Conservation (phyloP, 2,888 invertebrate species). For the Conomelus anceps region DNA sequence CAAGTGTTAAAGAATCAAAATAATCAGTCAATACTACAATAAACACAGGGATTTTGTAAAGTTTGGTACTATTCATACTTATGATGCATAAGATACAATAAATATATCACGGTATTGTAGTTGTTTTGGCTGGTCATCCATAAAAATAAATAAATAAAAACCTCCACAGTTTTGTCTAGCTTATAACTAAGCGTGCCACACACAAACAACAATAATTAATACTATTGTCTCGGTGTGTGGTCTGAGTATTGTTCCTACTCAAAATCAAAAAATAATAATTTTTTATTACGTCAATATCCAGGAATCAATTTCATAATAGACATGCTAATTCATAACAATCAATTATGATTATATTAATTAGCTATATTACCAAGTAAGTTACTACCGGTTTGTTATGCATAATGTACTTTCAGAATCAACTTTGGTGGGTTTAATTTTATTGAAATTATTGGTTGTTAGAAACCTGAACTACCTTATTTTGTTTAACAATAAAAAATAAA, state of each 20-base stretch:
- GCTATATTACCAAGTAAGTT: background rate
- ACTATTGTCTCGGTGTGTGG: background rate
- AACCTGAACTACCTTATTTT: background rate
- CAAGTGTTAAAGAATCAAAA: too few species aligned
- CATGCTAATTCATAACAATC: background rate
- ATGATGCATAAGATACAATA: too few species aligned
- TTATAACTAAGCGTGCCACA: background rate
- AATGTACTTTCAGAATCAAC: background rate
- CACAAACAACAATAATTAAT: background rate
- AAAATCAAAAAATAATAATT: background rate
- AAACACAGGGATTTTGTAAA: too few species aligned
- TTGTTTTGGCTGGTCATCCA: background rate
- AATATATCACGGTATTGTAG: too few species aligned
- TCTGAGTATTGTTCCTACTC: background rate
- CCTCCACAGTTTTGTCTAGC: background rate
- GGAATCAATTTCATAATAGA: background rate
- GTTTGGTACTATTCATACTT: too few species aligned
- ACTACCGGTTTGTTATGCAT: background rate
- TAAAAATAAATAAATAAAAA: background rate
- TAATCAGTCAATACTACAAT: too few species aligned
- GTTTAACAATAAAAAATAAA: too few species aligned
- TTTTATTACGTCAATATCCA: background rate
- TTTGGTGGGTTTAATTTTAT: background rate
- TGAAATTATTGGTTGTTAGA: background rate
- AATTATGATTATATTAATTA: background rate